phyloP scores from a whole-genome alignment of 1,140 invertebrate genomes.

The Tetramorium alpestre region DNA sequence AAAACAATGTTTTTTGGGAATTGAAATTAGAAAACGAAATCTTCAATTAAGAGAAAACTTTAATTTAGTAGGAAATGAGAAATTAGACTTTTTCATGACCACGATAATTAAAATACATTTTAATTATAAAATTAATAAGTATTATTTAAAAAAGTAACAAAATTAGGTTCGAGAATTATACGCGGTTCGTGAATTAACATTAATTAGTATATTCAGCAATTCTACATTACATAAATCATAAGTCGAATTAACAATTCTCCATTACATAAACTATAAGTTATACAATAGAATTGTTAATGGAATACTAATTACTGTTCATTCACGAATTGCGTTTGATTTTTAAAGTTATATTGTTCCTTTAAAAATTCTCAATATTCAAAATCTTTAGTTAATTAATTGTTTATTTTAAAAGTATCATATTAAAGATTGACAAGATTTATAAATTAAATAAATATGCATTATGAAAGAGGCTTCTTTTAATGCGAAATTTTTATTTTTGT shows the following conservation, averaged over 20 bases:
- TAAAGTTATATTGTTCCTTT: too few species aligned
- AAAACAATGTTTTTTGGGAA: background rate
- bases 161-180: too few species aligned
- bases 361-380: too few species aligned
- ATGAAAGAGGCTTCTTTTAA: background rate
- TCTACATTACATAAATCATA: too few species aligned
- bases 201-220: too few species aligned
- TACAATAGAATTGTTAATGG: too few species aligned
- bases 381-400: too few species aligned
- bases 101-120: background rate
- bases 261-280: too few species aligned
- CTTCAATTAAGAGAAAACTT: background rate
- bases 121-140: background rate
- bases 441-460: conserved; percentile 7
- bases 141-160: background rate
- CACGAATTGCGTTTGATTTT: too few species aligned
- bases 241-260: too few species aligned
- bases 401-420: background rate
- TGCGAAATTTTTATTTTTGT: background rate
- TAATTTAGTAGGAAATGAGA: background rate
- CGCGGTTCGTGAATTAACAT: too few species aligned
- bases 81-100: background rate
- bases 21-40: background rate
- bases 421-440: background rate
- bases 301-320: too few species aligned